Conservation (phyloP, 1,140 invertebrate species). For the Zaprionus davidi region DNA sequence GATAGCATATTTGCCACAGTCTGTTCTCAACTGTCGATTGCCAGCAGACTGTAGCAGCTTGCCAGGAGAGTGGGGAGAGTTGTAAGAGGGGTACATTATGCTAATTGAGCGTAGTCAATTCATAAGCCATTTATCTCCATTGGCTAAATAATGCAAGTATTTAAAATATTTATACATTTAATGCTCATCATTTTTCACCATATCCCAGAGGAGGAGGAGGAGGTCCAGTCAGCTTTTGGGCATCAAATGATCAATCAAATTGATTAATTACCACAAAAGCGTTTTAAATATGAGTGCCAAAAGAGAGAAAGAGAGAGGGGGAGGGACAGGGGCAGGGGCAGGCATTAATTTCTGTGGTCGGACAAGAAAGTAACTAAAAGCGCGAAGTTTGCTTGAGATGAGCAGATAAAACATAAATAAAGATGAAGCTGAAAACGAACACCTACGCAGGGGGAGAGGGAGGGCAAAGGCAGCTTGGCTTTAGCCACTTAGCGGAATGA, state of each 20-base stretch:
- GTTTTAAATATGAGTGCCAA: constrained; percentile 64
- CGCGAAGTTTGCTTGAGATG: constrained; percentile 18
- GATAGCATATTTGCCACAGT: not conserved
- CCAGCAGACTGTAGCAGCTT: not conserved
- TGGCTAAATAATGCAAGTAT: constrained; percentile 69
- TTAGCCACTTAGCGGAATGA: constrained; percentile 42
- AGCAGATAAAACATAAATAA: constrained; percentile 40
- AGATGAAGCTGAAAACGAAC: constrained; percentile 23
- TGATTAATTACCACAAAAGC: constrained; percentile 74
- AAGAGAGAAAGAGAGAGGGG: constrained; percentile 16
- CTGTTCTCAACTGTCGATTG: not conserved
- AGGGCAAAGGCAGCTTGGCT: not conserved
- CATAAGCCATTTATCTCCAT: constrained; percentile 69
- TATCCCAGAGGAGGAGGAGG: no score
- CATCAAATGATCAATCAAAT: constrained; percentile 76
- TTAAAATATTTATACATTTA: constrained; percentile 72
- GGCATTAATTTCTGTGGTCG: constrained; percentile 64
- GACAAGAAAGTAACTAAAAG: not conserved
- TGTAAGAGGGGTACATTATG: constrained; percentile 7
- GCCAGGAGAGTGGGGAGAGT: no score
- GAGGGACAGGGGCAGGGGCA: no score
- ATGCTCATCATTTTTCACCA: constrained; percentile 52
- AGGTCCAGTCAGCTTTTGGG: constrained; percentile 44
- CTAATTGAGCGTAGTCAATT: constrained; percentile 46
- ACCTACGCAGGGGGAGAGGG: not conserved